Conservation (phyloP, 2,113 vertebrate genomes). For the Bungarus multicinctus region DNA sequence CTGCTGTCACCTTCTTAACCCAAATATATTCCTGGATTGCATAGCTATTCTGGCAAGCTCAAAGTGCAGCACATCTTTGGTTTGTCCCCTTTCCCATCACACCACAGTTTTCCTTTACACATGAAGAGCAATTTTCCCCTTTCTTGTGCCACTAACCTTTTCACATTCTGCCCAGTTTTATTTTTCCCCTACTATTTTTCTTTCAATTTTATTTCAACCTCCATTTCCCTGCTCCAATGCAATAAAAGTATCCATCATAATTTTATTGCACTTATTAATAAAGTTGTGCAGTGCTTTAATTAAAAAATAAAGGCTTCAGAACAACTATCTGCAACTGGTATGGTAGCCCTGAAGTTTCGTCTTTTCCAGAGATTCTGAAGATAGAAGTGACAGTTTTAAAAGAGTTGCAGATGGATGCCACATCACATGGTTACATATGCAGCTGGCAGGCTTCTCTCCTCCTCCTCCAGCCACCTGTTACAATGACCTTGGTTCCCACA, state of each 20-base stretch:
- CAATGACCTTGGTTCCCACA: too few species aligned
- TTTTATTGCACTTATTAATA: not conserved
- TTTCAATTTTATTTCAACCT: not conserved
- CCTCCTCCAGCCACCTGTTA: too few species aligned
- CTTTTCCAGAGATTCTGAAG: not conserved
- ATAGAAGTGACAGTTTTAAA: not conserved
- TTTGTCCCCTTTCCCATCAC: not conserved
- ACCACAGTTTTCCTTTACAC: not conserved
- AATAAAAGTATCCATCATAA: not conserved
- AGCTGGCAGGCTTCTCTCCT: too few species aligned
- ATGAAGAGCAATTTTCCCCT: not conserved
- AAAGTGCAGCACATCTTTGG: not conserved
- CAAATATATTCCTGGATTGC: not conserved
- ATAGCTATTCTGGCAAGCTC: not conserved
- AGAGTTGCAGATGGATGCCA: not conserved
- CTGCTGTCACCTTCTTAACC: not conserved
- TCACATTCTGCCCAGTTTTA: not conserved
- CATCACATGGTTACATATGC: too few species aligned
- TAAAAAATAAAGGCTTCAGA: not conserved
- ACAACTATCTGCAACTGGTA: not conserved
- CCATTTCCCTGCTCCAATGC: not conserved
- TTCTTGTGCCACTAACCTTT: not conserved
- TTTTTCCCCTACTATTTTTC: not conserved
- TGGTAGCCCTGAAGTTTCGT: not conserved
- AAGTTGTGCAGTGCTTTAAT: not conserved